phyloP scores from a whole-genome alignment of 1,140 invertebrate species.

The Thaumatotibia leucotreta region DNA sequence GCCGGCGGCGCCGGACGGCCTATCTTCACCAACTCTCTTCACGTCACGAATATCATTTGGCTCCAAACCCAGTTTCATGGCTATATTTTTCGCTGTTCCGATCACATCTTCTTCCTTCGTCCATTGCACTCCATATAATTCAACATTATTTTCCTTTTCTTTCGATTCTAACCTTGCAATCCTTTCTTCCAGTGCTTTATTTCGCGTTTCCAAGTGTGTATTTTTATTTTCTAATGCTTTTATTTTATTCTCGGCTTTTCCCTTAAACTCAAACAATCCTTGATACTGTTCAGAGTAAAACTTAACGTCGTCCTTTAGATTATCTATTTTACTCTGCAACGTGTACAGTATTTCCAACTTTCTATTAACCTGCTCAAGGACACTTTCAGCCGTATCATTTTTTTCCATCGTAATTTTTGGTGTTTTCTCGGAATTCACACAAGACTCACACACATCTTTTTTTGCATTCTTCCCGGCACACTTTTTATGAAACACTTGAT shows the following conservation, averaged over 20 bases:
- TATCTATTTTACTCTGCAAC: neutral
- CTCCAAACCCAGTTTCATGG: neutral
- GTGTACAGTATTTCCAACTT: neutral
- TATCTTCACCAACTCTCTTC: neutral
- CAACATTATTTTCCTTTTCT: neutral
- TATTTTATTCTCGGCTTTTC: neutral
- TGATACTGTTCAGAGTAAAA: neutral
- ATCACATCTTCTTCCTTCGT: neutral
- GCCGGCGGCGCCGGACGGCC: neutral
- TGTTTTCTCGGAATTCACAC: neutral
- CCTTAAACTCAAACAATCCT: neutral
- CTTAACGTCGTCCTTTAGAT: neutral
- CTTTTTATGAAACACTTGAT: neutral
- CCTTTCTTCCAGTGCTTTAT: neutral
- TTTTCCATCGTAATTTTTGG: neutral
- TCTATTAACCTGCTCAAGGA: neutral
- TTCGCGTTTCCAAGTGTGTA: neutral
- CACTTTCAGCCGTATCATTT: neutral
- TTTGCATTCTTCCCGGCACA: neutral
- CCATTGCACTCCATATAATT: neutral
- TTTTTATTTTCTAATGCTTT: neutral
- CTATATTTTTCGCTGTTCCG: neutral
- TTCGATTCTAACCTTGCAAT: neutral
- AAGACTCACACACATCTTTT: neutral
- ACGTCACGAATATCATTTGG: neutral